Evolutionary conservation across 2,888 invertebrate genomes (phyloP), one percentile per base, ranked within the genome.

Genomic region (Ligdia adustata): DNA sequence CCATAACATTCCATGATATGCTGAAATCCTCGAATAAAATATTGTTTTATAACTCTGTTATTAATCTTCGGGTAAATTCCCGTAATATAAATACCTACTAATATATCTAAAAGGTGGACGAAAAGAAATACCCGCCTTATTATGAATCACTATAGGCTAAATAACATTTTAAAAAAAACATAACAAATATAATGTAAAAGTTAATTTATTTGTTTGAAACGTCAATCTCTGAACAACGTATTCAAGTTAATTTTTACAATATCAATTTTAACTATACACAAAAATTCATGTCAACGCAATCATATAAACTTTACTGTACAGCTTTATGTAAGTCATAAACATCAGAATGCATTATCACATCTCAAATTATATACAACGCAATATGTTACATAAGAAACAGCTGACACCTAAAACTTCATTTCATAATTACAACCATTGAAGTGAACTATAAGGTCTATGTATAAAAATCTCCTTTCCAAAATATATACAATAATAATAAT

Each of bases 131-230:
- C n/a, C n/a, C n/a, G n/a, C n/a, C n/a, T n/a, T n/a, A n/a, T n/a
- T n/a, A n/a, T n/a, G n/a, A n/a, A n/a, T n/a, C n/a, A n/a, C n/a
- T n/a, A n/a, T n/a, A n/a, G n/a, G n/a, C n/a, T n/a, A n/a, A n/a
- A n/a, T n/a, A n/a, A n/a, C n/a, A n/a, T n/a, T n/a, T 6, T 35
- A 14, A 14, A 12, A 37, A 3, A 5, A 28, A 40, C 7, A 56
- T 54, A 62, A 64, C 38, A 54, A 15, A 52, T 39, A 16, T 52
- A 56, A 55, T 88, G 86, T 86, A 89, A 89, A 90, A 89, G 79
- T 86, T 85, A 84, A 87, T 87, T 87, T 86, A 85, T 88, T 77
- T 79, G 81, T 86, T 80, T 81, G 77, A 82, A 86, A 86, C 79
- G 76, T 83, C 78, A 83, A 84, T 86, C 75, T 84, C 75, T 79